Conservation (phyloP, 2,888 invertebrate species). For the Meteorus cinctellus region DNA sequence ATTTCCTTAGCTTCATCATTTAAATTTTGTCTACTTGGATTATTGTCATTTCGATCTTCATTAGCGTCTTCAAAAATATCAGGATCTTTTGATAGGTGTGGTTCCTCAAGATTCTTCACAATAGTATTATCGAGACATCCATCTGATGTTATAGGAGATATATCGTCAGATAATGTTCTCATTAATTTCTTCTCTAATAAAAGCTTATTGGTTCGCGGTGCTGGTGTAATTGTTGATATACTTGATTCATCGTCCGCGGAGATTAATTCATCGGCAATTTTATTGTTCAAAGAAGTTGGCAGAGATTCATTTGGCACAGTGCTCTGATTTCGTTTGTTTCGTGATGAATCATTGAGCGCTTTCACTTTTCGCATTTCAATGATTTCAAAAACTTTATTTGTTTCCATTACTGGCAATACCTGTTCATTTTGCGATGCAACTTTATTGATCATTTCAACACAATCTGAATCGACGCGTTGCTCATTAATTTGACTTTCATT, state of each 20-base stretch:
- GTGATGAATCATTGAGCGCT: conserved; percentile 49
- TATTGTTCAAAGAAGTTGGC: conserved; percentile 16
- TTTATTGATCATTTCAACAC: conserved; percentile 2
- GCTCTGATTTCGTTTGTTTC: conserved; percentile 27
- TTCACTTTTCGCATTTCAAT: conserved; percentile 65
- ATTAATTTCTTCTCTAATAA: neutral
- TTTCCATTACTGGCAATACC: conserved; percentile 32
- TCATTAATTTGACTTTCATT: conserved; percentile 66
- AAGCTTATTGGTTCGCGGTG: conserved; percentile 5
- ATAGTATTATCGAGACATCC: neutral
- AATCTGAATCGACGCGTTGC: conserved; percentile 64
- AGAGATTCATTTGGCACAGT: neutral
- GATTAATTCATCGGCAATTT: neutral
- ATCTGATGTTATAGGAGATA: conserved; percentile 42
- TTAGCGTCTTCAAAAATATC: conserved; percentile 51
- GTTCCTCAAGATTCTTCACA: neutral
- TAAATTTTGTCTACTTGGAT: conserved; percentile 16
- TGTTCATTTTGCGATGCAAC: neutral
- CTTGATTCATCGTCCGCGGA: conserved; percentile 19
- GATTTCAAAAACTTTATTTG: conserved; percentile 66
- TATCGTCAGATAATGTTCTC: neutral
- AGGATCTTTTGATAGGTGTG: conserved; percentile 20
- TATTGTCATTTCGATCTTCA: conserved; percentile 43
- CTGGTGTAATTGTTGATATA: neutral
- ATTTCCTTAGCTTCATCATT: neutral